A percentile compares a stretch with the other conserved stretches of the same genome.
These are phyloP conservation scores for Epinephelus fuscoguttatus DNA, from an alignment of 2,113 vertebrate species.

Conservation along the genomic window DNA sequence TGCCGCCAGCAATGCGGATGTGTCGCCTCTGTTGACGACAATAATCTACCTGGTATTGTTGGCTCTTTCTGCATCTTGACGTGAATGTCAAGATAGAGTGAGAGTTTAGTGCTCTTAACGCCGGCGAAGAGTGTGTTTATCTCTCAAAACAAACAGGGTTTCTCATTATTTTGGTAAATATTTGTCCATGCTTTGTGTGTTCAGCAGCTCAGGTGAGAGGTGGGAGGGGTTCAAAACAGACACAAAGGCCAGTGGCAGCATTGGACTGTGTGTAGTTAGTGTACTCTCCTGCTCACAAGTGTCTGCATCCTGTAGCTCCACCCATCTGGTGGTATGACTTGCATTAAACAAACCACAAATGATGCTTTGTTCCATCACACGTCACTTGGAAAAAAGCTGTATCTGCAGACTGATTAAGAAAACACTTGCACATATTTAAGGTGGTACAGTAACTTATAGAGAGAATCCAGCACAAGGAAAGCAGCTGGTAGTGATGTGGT, in stretches of 20 bases:
- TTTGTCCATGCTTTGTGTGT: neutral
- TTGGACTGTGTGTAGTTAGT: neutral
- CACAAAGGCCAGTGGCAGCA: neutral
- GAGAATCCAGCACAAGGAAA: neutral
- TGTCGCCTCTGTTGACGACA: no score
- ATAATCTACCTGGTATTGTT: neutral
- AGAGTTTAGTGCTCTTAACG: no score
- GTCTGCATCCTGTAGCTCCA: slow-evolving; percentile 47
- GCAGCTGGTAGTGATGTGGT: neutral
- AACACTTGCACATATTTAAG: slow-evolving; percentile 28
- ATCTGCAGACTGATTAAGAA: slow-evolving; percentile 30
- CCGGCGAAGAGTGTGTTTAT: neutral
- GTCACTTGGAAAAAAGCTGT: slow-evolving; percentile 28
- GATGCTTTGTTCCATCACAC: slow-evolving; percentile 54
- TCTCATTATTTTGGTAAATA: neutral
- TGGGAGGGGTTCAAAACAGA: neutral
- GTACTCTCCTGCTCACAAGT: slow-evolving; percentile 23
- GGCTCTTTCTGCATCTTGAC: neutral
- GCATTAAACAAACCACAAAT: slow-evolving; percentile 30
- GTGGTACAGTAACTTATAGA: neutral
- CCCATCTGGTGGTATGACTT: slow-evolving; percentile 16
- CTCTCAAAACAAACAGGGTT: neutral
- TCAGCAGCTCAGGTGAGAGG: neutral
- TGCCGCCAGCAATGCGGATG: neutral
- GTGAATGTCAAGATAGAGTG: no score